Evolutionary conservation across 2,113 vertebrate genomes (phyloP), one percentile per base, ranked within the genome.

Genomic region (Spea bombifrons): DNA sequence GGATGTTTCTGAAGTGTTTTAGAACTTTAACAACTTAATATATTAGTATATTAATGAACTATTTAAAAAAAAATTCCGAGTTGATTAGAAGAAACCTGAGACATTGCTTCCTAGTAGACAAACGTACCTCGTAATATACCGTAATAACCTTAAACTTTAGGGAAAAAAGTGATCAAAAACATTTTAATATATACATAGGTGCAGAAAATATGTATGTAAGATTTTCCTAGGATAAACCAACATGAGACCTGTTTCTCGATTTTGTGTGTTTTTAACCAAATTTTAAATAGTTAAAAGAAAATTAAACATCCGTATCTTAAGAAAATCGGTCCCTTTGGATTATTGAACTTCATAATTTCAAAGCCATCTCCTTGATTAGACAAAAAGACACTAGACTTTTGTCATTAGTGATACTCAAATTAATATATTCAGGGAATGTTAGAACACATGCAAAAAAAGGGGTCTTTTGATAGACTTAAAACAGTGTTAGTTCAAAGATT

Each of bases 381-480:
- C 83, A 88, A 90, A 64, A 66, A 13, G 48, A 12, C 70, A 79
- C 49, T 52, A 90, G 71, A 86, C 83, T 86, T 89, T 89, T 13
- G 72, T 80, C 65, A 88, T 83, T 89, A 77, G 82, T 81, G 84
- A 84, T 50, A 90, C 86, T 89, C 86, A 67, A 82, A 78, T 76
- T 79, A 85, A 88, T 90, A 91, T 86, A 94, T 74, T 80, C 65
- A 80, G 71, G 71, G 67, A 89, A 84, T 87, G 90, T 90, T 92
- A 92, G 89, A 88, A 91, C 90, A 93, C 96, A 98, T 98, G 96
- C 96, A 98, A 91, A 93, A n/a, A 73, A 92, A 94, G 89, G 90
- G 92, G 91, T 92, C 92, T 88, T 88, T 81, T 88, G 81, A 89
- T 88, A 91, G 84, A 92, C 87, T 85, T 88, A 92, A 82, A 90